Evolutionary conservation across 2,888 invertebrate species (phyloP).

Genomic region (Molanna angustata): DNA sequence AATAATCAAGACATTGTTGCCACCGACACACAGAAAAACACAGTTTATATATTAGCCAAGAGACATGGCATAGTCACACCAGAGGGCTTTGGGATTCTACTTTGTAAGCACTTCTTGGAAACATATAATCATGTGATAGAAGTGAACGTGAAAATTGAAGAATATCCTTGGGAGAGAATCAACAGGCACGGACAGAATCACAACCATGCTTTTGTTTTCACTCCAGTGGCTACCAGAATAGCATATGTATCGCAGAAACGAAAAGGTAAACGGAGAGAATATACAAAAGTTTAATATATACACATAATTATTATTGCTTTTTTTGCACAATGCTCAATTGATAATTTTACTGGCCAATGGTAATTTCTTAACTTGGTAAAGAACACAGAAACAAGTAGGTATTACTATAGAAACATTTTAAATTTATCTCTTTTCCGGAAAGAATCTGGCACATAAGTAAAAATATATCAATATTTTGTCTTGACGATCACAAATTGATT

Average conservation of each 20-base stretch:
- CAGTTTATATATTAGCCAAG: constrained; percentile 75
- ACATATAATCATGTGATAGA: constrained; percentile 73
- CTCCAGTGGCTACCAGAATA: constrained; percentile 64
- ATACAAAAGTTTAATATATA: no score
- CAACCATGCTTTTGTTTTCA: constrained; percentile 74
- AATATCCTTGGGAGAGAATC: constrained; percentile 75
- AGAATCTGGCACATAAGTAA: no score
- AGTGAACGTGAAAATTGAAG: constrained; percentile 66
- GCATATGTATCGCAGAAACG: constrained; percentile 66
- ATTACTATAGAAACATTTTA: no score
- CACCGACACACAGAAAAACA: constrained; percentile 82
- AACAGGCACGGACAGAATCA: constrained; percentile 54
- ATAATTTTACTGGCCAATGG: no score
- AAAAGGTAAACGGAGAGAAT: constrained; percentile 66
- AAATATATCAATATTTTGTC: no score
- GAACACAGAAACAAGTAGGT: no score
- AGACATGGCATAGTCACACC: constrained; percentile 73
- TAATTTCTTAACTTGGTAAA: no score
- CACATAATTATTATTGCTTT: no score
- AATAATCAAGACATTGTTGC: constrained; percentile 79
- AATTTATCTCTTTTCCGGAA: no score
- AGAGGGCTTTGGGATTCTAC: constrained; percentile 72
- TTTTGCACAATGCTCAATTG: no score
- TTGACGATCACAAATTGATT: no score
- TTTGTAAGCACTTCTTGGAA: constrained; percentile 70